Conservation (phyloP, 2,113 vertebrate species). For the Drymodes brunneopygia region DNA sequence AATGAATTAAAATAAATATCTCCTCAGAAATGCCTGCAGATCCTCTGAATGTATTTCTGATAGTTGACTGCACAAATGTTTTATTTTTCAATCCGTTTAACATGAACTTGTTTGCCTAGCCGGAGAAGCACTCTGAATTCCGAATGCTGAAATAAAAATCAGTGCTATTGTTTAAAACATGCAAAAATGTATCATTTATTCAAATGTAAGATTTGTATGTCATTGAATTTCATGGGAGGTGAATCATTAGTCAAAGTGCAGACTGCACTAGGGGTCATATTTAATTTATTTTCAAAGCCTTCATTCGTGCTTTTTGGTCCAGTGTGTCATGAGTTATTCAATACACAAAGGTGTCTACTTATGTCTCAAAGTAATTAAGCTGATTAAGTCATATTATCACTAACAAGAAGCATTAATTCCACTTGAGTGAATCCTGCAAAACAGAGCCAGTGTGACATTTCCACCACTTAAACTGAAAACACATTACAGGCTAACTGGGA, state of each 20-base stretch:
- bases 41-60: slow-evolving; percentile 42
- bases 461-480: slow-evolving; percentile 32
- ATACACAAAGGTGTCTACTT: slow-evolving; percentile 66
- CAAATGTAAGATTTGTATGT: slow-evolving; percentile 42
- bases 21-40: slow-evolving; percentile 31
- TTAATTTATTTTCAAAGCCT: slow-evolving; percentile 64
- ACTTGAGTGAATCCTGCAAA: slow-evolving; percentile 2
- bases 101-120: slow-evolving; percentile 52
- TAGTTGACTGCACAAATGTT: slow-evolving; percentile 53
- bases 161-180: slow-evolving; percentile 51
- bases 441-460: slow-evolving; percentile 51
- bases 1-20: slow-evolving; percentile 31
- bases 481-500: background rate
- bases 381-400: slow-evolving; percentile 69
- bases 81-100: slow-evolving; percentile 62
- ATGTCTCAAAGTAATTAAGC: slow-evolving; percentile 59
- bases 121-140: slow-evolving; percentile 16
- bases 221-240: slow-evolving; percentile 37
- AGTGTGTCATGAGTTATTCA: slow-evolving; percentile 56
- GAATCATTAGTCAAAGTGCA: slow-evolving; percentile 55
- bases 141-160: background rate
- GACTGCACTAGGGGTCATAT: slow-evolving; percentile 44
- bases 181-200: slow-evolving; percentile 53
- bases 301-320: slow-evolving; percentile 39
- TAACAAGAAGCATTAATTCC: slow-evolving; percentile 64